Evolutionary conservation across 2,113 vertebrate species (phyloP).

Genomic region (Sialia sialis): DNA sequence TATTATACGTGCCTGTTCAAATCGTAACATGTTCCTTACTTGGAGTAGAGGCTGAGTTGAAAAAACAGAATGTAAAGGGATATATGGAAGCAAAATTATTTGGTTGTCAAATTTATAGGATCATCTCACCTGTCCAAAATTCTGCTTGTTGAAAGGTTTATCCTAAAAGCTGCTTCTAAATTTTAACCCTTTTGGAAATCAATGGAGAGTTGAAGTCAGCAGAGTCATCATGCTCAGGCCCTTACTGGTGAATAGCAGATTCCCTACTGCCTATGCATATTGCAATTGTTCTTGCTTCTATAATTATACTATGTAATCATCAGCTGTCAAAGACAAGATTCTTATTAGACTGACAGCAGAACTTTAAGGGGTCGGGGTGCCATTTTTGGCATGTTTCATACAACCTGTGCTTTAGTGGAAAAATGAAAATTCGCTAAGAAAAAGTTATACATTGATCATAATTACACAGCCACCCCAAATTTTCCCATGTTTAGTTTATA

Average conservation of each 20-base stretch:
- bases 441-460: background rate
- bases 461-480: conserved; percentile 42
- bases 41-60: background rate
- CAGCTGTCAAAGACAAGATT: conserved; percentile 56
- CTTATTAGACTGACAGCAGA: conserved; percentile 74
- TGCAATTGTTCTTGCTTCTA: conserved; percentile 62
- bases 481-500: conserved; percentile 22
- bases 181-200: background rate
- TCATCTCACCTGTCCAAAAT: background rate
- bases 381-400: conserved; percentile 66
- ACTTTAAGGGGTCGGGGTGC: conserved; percentile 70
- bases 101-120: background rate
- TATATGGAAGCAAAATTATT: background rate
- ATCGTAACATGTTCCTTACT: background rate
- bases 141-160: conserved; percentile 11
- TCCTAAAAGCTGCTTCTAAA: background rate
- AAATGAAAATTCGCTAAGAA: conserved; percentile 64
- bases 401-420: conserved; percentile 30
- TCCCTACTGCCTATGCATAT: conserved; percentile 5
- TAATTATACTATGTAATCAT: conserved; percentile 70
- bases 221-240: background rate
- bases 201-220: background rate
- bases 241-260: background rate
- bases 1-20: background rate
- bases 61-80: background rate